phyloP scores from a whole-genome alignment of 2,888 invertebrate species.

The Orthonychiurus folsomi region DNA sequence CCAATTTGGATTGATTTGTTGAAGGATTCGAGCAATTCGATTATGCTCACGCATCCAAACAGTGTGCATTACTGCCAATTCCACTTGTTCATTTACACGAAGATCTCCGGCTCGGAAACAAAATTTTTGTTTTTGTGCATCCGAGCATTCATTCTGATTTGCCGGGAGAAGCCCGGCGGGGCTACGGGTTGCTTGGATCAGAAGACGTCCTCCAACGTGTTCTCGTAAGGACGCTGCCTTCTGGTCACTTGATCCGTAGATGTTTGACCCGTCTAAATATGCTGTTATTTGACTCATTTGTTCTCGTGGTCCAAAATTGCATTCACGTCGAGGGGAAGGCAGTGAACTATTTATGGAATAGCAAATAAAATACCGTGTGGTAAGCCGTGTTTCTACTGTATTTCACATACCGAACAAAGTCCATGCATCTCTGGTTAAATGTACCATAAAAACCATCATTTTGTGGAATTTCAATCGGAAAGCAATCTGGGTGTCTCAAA shows the following conservation, averaged over 20 bases:
- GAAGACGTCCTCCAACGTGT: slow-evolving; percentile 55
- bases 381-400: slow-evolving; percentile 3
- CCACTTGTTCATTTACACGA: slow-evolving; percentile 46
- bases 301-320: slow-evolving; percentile 48
- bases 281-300: slow-evolving; percentile 69
- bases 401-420: slow-evolving; percentile 44
- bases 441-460: slow-evolving; percentile 45
- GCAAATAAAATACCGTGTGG: slow-evolving; percentile 5
- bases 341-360: slow-evolving; percentile 39
- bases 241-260: slow-evolving; percentile 61
- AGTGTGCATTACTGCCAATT: slow-evolving; percentile 48
- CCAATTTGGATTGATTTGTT: slow-evolving; percentile 47
- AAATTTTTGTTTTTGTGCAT: slow-evolving; percentile 50
- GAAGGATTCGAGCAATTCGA: slow-evolving; percentile 45
- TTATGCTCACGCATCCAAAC: slow-evolving; percentile 51
- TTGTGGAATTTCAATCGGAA: slow-evolving; percentile 43
- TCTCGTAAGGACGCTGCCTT: slow-evolving; percentile 53
- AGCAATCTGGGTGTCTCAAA: slow-evolving; percentile 43
- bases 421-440: slow-evolving; percentile 46
- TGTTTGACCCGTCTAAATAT: slow-evolving; percentile 61
- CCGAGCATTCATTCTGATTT: slow-evolving; percentile 57
- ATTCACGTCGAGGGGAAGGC: slow-evolving; percentile 47
- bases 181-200: slow-evolving; percentile 57
- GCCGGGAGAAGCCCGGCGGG: slow-evolving; percentile 55
- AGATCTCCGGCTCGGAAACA: slow-evolving; percentile 44